Base-by-base conservation (phyloP, 2,113 vertebrate genomes). In the Canis aureus region DNA sequence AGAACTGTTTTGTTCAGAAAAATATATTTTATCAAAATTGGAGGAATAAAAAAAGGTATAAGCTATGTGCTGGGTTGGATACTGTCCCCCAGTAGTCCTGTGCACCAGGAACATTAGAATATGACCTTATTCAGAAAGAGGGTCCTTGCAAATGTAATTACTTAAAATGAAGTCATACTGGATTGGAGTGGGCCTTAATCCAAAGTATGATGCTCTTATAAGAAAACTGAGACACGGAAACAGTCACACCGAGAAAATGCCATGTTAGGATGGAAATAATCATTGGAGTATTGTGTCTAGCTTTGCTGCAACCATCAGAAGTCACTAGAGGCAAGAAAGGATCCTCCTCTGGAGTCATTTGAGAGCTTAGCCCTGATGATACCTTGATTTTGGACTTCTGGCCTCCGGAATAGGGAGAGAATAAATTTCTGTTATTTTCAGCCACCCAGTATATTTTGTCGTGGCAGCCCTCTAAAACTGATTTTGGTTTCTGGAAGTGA, bases 1-100 rank as follows among this genome's bases (percentile, higher is more conserved):
- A 93, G 59, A 71, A 67, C 0, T 25, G 29, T 27, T 97, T 94
- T 49, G 76, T 62, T 96, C 12, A 93, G 27, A 64, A 96, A 90
- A 86, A 76, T 62, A 13, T 13, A 64, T n/a, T 51, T 86, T 23
- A 59, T 74, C 23, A 16, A 57, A 74, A 17, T 32, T 84, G 35
- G 4, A 32, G 11, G 35, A 22, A 78, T 43, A 80, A 19, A 5
- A 79, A 90, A 0, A 85, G 4, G 3, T 59, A 23, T 19, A n/a
- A 9, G 5, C 12, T 91, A 7, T n/a, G 9, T 22, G n/a, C 8
- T 82, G 22, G 5, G 16, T 93, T 51, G 12, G 32, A 62, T 43
- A 82, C 2, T 19, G 0, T 38, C 32, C 8, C 17, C 4, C 23
- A 0, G 35, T 81, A 88, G 81, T 51, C 23, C 53, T 76, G 17